These are phyloP conservation scores for Morinoia aosen DNA, from an alignment of 2,888 invertebrate species.

Conservation along the genomic window DNA sequence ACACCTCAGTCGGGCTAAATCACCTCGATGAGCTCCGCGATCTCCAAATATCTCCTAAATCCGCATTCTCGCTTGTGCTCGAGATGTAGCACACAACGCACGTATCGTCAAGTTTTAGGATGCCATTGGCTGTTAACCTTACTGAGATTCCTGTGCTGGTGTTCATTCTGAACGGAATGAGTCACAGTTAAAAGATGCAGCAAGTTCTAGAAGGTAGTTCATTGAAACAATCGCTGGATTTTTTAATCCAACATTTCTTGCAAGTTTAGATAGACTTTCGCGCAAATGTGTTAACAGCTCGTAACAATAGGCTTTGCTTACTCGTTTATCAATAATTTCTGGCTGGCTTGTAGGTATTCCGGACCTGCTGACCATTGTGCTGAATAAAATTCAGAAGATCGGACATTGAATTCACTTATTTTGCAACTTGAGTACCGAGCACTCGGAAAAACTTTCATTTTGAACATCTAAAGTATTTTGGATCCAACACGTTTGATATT, in stretches of 20 bases:
- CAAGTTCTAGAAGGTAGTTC: background rate
- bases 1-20: background rate
- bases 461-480: no score
- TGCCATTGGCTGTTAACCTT: background rate
- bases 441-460: no score
- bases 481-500: no score
- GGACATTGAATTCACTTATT: no score
- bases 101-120: background rate
- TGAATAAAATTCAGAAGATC: no score
- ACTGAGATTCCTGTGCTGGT: background rate
- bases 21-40: background rate
- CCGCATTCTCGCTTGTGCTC: background rate
- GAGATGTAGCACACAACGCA: background rate
- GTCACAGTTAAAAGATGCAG: background rate
- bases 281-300: background rate
- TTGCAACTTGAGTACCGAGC: no score
- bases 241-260: background rate
- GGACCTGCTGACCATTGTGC: no score
- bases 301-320: background rate
- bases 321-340: background rate
- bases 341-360: no score
- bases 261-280: background rate
- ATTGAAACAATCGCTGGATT: background rate
- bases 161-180: background rate
- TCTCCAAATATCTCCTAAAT: conserved; percentile 9